Base-by-base conservation (phyloP, 2,888 invertebrate species). In the Lasioglossum oenotherae region DNA sequence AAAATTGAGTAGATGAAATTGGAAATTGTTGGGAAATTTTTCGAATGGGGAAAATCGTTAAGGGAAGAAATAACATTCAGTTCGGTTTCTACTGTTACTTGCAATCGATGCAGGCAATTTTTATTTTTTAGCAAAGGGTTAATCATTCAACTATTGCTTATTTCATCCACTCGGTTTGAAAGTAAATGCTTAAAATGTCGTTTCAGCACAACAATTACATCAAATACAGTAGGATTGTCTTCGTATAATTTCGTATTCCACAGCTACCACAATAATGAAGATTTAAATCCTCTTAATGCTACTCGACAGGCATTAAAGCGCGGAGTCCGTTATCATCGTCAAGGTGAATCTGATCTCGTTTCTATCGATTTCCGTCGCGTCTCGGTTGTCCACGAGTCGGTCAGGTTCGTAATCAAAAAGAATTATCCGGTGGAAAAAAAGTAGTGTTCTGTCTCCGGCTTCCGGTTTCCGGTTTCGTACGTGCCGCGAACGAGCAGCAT, bases 391-490 rank as follows among this genome's bases (percentile, higher is more conserved):
- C 35, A 10, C 23, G 27, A 41, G 19, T 64, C 60, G n/a, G 44
- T 64, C 23, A 12, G 27, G 2, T 14, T 5, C 14, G 23, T 69
- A 53, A n/a, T 23, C 6, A 46, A 73, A 57, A 83, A 79, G 23
- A 78, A 79, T 85, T 83, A 79, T 23, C 57, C 60, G 1, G 69
- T 35, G 23, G n/a, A 49, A 23, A 10, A n/a, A 23, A 38, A 31
- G 67, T 14, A n/a, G 46, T 4, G 31, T 35, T 35, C 19, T n/a
- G 57, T 78, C 67, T 53, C 27, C 53, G 67, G 31, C 60, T 76
- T 75, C 79, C 75, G 38, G 85, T 72, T 72, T 38, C 57, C 75
- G 46, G 85, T 72, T 72, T 38, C 57, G 72, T 23, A 74, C 78
- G 53, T 60, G 72, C 41, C 72, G 75, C 46, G 79, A 38, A 23